Base-by-base conservation (phyloP, 37 sponge, comb jelly and placozoan genomes). In the Axinella damicornis region DNA sequence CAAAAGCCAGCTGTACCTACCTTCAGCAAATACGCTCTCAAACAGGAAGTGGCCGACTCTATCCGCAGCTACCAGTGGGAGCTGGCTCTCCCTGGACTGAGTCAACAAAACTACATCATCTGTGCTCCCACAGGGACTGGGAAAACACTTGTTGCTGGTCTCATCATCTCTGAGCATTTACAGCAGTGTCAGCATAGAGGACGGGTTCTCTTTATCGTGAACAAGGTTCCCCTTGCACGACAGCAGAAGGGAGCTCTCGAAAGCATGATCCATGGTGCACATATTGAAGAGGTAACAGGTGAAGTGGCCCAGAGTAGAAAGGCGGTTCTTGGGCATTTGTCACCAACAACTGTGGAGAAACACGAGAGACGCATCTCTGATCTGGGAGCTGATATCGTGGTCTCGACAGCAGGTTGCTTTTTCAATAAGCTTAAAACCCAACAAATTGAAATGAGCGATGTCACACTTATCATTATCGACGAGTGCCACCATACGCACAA, bases 401-500 rank as follows among this genome's bases (percentile, higher is more conserved):
- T 92, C n/a, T 88, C 89, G 35, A 92, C 93, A 36, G 85, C 85
- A 59, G 93, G 89, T 18, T 73, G 78, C 61, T 40, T 88, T 22
- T 65, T 65, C n/a, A 79, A 79, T 74, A 81, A 73, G 40, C 71
- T 92, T 22, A 73, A 56, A 37, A 60, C n/a, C 0, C 67, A 81
- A 37, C 5, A n/a, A n/a, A 4, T 92, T 0, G 37, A 62, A 27
- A 36, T 88, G 1, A 68, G 70, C 0, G 77, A 82, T 46, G 46
- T 94, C 21, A 82, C 86, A 76, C 80, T 97, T 13, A 72, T 97
- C 2, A 78, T 97, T 52, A 19, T 92, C n/a, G 98, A 97, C 55
- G 98, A 97, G 69, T 97, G 98, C 77, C 98, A 97, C 66, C 85
- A 94, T 62, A 85, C 91, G 5, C 73, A 69, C 30, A 74, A 83